Evolutionary conservation across 2,797 vertebrate species (phyloP).

Genomic region (Gymnothorax reevesii): DNA sequence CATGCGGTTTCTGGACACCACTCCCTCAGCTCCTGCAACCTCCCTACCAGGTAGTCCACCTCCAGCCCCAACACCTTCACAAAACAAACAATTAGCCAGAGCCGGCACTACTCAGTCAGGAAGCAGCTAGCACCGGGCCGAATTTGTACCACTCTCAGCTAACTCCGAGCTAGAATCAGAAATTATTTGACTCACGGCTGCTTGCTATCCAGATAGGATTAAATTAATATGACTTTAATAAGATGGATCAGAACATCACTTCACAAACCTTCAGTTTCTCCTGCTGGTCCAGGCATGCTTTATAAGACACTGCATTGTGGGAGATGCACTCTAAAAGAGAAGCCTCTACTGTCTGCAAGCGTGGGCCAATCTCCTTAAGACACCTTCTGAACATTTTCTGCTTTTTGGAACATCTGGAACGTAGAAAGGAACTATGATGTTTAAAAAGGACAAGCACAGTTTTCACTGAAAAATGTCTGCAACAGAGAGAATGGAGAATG

Average conservation of each 20-base stretch:
- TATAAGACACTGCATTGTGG: conserved; percentile 72
- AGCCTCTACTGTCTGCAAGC: conserved; percentile 63
- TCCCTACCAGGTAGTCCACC: conserved; percentile 44
- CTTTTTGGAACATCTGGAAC: conserved; percentile 76
- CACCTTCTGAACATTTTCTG: conserved; percentile 61
- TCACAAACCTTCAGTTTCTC: conserved; percentile 73
- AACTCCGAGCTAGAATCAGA: too few species aligned
- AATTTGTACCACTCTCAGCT: too few species aligned
- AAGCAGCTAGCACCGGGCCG: too few species aligned
- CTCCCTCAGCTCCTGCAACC: conserved; percentile 60
- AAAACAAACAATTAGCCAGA: not conserved
- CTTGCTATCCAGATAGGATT: not conserved
- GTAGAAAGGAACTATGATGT: conserved; percentile 31
- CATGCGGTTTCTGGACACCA: conserved; percentile 70
- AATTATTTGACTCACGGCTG: too few species aligned
- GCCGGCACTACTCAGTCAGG: too few species aligned
- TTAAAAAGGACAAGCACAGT: not conserved
- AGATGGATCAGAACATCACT: not conserved
- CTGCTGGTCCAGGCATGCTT: conserved; percentile 74
- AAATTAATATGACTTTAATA: not conserved
- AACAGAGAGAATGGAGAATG: not conserved
- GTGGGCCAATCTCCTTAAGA: conserved; percentile 68
- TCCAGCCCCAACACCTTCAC: conserved; percentile 63
- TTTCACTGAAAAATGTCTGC: not conserved
- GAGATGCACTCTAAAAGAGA: conserved; percentile 63